Evolutionary conservation across 1,140 invertebrate species (phyloP).

Genomic region (Sinella curviseta): DNA sequence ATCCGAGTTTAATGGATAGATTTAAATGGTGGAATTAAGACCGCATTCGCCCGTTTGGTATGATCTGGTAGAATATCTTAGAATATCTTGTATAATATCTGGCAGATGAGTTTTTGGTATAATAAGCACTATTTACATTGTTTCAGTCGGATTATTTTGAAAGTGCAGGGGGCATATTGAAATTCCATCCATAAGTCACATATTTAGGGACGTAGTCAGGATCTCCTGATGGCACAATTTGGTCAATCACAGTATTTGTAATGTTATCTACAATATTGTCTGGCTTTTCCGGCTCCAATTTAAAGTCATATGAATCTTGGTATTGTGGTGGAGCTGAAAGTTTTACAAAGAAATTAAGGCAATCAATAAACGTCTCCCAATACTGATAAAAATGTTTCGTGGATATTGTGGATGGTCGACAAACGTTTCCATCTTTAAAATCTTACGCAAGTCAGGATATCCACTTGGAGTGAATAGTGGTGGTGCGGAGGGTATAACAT

Average conservation of each 20-base stretch:
- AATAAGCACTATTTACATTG: too few relatives aligned
- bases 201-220: conserved; percentile 35
- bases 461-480: not conserved
- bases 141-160: too few relatives aligned
- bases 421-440: too few relatives aligned
- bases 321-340: conserved; percentile 34
- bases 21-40: too few relatives aligned
- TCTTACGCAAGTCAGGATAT: conserved; percentile 42
- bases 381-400: not conserved
- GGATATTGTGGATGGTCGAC: too few relatives aligned
- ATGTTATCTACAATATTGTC: conserved; percentile 18
- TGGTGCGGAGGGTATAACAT: conserved; percentile 31
- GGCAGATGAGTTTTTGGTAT: too few relatives aligned
- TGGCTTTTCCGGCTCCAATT: conserved; percentile 2
- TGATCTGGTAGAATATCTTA: too few relatives aligned
- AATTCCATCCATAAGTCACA: conserved; percentile 44
- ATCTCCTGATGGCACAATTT: conserved; percentile 7
- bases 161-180: not conserved
- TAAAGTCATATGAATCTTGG: conserved; percentile 38
- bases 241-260: conserved; percentile 34
- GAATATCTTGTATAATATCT: too few relatives aligned
- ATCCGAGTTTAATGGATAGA: too few relatives aligned
- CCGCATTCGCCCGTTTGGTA: too few relatives aligned
- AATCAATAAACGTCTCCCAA: not conserved
- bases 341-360: not conserved